Evolutionary conservation across 2,888 invertebrate genomes (phyloP), one percentile per base, ranked within the genome.

Genomic region (Lasioglossum vierecki): DNA sequence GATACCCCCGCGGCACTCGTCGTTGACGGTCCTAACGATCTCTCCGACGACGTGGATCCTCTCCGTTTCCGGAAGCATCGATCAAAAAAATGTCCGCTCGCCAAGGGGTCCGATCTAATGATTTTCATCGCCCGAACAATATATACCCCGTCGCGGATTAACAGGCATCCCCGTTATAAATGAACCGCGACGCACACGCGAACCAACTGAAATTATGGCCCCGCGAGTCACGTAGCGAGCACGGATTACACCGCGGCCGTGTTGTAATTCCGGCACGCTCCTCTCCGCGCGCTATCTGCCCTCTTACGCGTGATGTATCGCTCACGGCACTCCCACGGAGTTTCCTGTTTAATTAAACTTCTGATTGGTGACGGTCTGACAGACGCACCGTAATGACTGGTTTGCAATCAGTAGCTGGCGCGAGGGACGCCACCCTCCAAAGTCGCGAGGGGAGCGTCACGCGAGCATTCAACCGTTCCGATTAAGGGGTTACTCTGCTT

Each of bases 281-380:
- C 68, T 30, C 46, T 44, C 26, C 26, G 39, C 41, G 70, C 70
- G 41, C 26, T 63, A 71, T 74, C 81, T 46, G 35, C 46, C 39
- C 70, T 72, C 46, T 85, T 70, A 74, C 76, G 46, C 68, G 60
- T 75, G 72, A 79, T 76, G 80, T 79, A 88, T 87, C 80, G 84
- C 89, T 82, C 78, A 80, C 82, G 79, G 88, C 81, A 83, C 82
- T 81, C 75, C 60, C 39, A 30, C 63, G 53, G 88, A 87, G 84
- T 88, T 86, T 85, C 88, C 83, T 73, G 83, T 88, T 88, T 90
- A 89, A 92, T 92, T 91, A 92, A 89, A 87, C 91, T 89, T 89
- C 87, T 85, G 91, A 91, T 91, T 89, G 88, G 87, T 87, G 84
- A 87, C 86, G 88, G 89, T 88, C 88, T 76, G 68, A n/a, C 79